phyloP scores from a whole-genome alignment of 2,113 vertebrate genomes.

The Sardina pilchardus region DNA sequence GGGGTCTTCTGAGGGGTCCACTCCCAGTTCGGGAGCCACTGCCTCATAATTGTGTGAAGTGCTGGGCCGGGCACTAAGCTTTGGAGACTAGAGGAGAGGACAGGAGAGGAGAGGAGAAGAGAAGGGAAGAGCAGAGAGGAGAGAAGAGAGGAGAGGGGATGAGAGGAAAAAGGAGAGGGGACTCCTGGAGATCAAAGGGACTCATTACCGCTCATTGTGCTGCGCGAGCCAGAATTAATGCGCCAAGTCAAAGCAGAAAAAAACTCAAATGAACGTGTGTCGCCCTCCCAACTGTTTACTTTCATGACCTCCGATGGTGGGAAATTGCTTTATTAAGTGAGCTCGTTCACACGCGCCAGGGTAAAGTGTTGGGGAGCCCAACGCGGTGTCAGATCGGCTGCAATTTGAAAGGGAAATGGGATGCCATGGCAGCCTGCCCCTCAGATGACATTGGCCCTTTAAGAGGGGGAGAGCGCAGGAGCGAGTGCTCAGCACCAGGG shows the following conservation, averaged over 20 bases:
- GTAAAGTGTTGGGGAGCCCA: background rate
- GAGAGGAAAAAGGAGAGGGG: background rate
- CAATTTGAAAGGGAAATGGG: constrained; percentile 14
- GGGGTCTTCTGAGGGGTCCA: background rate
- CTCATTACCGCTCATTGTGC: constrained; percentile 21
- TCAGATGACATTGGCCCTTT: constrained; percentile 23
- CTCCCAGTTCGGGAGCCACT: constrained; percentile 9
- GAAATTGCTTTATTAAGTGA: constrained; percentile 4
- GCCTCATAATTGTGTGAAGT: background rate
- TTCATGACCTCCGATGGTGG: background rate
- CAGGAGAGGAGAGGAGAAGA: background rate
- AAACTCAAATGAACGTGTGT: constrained; percentile 3
- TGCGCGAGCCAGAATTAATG: constrained; percentile 4
- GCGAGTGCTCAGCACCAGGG: constrained; percentile 36
- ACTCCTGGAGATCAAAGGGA: background rate
- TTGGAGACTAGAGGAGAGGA: constrained; percentile 4
- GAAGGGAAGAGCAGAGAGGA: too few relatives aligned
- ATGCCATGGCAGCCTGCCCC: background rate
- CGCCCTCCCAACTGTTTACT: background rate
- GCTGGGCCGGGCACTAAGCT: background rate
- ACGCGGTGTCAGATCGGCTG: background rate
- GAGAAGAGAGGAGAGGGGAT: too few relatives aligned
- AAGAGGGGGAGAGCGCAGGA: background rate
- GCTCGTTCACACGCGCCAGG: background rate
- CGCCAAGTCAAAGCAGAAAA: constrained; percentile 12